Evolutionary conservation across 2,888 invertebrate genomes (phyloP), one percentile per base, ranked within the genome.

Genomic region (Nebria brevicollis): DNA sequence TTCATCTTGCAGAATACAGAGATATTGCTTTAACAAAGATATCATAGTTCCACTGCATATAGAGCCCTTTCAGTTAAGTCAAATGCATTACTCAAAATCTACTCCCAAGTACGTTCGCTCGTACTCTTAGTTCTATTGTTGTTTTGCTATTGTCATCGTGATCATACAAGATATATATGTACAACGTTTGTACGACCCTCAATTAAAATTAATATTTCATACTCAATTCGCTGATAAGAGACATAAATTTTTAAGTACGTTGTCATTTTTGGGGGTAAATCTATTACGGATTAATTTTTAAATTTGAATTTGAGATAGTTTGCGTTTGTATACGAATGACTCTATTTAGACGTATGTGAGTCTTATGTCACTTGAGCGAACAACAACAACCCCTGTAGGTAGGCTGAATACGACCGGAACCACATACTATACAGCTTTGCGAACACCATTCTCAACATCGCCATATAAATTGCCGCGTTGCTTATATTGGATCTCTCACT

Each of bases 1-100:
- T 76, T 76, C 75, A 26, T 64, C 66, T 5, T 11, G 13, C 54
- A 54, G 54, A 8, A 54, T 54, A 66, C 26, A 66, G 64, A 66
- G 76, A 20, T 25, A 20, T 73, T 20, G 73, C 73, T 41, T 43
- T 64, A 64, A 64, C 77, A 77, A 77, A 77, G 77, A 77, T 77
- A 42, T 76, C 42, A 66, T 70, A 70, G 76, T 66, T 66, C 76
- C 41, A 54, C 43, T 77, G 77, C 77, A 77, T 77, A 75, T 75
- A 43, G 43, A 54, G 34, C 64, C 73, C 75, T 64, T 75, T 75
- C 64, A 64, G 73, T 20, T 41, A 77, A 77, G 77, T 70, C 70
- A 70, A 25, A 77, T 54, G 77, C 70, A 77, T 77, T 77, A 68
- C 68, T 77, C 26, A 66, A 76, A 68, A 77, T 70, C 68, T 75